Evolutionary conservation across 2,113 vertebrate genomes (phyloP).

Genomic region (Calidris pygmaea): DNA sequence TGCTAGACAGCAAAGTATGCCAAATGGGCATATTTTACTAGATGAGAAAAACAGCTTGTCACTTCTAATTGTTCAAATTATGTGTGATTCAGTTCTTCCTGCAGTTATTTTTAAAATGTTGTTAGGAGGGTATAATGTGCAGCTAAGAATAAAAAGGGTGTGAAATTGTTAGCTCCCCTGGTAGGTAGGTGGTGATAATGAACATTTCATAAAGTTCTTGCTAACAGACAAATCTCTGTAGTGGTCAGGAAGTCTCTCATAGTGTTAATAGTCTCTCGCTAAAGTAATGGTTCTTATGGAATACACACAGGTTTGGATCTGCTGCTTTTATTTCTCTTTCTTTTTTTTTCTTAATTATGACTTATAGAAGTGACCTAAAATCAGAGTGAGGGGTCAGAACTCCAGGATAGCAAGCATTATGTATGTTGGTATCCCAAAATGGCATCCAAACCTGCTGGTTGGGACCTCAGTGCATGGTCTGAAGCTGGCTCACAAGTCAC

Average conservation of each 20-base stretch:
- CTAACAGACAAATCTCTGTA: constrained; percentile 29
- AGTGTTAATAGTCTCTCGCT: background rate
- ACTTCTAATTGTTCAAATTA: constrained; percentile 54
- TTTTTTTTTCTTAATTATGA: background rate
- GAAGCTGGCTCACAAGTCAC: background rate
- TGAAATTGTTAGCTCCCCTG: constrained; percentile 22
- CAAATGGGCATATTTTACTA: constrained; percentile 51
- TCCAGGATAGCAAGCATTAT: background rate
- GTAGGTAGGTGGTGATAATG: constrained; percentile 52
- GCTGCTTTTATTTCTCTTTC: background rate
- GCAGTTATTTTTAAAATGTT: constrained; percentile 55
- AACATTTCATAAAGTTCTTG: constrained; percentile 40
- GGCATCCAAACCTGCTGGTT: background rate
- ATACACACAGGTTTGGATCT: background rate
- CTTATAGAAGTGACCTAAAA: background rate
- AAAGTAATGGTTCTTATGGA: background rate
- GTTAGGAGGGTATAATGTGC: constrained; percentile 34
- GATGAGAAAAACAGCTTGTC: constrained; percentile 56
- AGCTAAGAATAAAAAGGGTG: constrained; percentile 59
- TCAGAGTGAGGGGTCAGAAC: background rate
- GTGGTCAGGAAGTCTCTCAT: background rate
- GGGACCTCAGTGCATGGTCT: background rate
- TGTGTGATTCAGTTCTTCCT: constrained; percentile 53
- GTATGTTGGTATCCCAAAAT: background rate
- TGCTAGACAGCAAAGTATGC: constrained; percentile 40